These are phyloP conservation scores for Notothenia coriiceps DNA, from an alignment of 2,113 vertebrate genomes.

Conservation along the genomic window DNA sequence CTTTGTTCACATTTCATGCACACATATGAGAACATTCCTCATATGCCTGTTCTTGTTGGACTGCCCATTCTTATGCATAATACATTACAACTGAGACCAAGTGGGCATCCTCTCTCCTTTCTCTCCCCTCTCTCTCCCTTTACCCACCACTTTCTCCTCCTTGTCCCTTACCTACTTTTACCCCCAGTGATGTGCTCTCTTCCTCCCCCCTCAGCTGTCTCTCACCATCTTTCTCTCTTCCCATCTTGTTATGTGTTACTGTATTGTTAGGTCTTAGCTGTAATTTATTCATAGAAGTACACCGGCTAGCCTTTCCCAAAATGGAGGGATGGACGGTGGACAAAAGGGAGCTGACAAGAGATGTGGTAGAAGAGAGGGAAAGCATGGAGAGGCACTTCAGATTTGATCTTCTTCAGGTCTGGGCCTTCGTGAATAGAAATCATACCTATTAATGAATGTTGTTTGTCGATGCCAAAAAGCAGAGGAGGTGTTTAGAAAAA, in stretches of 20 bases:
- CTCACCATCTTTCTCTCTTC: constrained; percentile 32
- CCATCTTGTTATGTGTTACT: constrained; percentile 12
- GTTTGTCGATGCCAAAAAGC: neutral
- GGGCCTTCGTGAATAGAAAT: constrained; percentile 22
- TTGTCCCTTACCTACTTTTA: neutral
- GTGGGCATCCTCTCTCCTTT: constrained; percentile 6
- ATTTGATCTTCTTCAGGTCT: constrained; percentile 1
- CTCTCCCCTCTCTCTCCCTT: constrained; percentile 22
- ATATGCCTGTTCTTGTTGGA: constrained; percentile 64
- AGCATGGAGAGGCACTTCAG: constrained; percentile 1
- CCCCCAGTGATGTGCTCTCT: too few relatives aligned
- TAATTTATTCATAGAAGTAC: constrained; percentile 62
- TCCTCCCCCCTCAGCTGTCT: constrained; percentile 3
- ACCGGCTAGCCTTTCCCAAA: constrained; percentile 33
- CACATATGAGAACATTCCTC: constrained; percentile 46
- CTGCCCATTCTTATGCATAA: constrained; percentile 75
- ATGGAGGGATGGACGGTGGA: constrained; percentile 42
- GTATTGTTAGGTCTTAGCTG: constrained; percentile 31
- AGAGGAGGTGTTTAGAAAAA: neutral
- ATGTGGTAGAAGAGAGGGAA: constrained; percentile 1
- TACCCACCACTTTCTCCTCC: constrained; percentile 7
- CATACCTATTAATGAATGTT: constrained; percentile 30
- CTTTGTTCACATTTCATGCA: neutral
- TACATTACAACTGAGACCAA: constrained; percentile 77
- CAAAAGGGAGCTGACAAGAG: constrained; percentile 22